phyloP scores from a whole-genome alignment of 2,113 vertebrate species.

The Beaufortia kweichowensis region DNA sequence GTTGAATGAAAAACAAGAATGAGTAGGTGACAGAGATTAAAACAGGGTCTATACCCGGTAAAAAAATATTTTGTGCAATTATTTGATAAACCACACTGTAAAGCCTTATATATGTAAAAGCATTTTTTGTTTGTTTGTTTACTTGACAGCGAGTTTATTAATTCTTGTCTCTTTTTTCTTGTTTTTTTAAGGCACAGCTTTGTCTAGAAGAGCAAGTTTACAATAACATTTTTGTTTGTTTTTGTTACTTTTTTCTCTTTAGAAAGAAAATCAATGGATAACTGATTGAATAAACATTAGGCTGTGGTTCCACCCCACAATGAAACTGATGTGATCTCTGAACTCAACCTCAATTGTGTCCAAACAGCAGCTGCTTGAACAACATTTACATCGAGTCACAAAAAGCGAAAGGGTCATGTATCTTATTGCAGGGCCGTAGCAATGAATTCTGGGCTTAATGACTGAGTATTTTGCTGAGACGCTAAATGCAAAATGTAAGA shows the following conservation, averaged over 20 bases:
- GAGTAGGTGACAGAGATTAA: conserved; percentile 15
- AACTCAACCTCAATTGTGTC: conserved; percentile 62
- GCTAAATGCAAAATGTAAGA: no score
- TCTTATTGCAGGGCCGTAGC: background rate
- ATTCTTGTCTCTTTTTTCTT: background rate
- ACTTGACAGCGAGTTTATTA: no score
- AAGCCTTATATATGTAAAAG: no score
- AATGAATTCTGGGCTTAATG: no score
- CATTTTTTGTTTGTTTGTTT: no score
- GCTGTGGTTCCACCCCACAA: conserved; percentile 29
- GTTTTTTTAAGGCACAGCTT: background rate
- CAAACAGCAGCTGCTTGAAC: conserved; percentile 69
- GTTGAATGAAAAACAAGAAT: conserved; percentile 59
- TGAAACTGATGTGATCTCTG: conserved; percentile 62
- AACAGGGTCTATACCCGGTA: background rate
- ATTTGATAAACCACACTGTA: no score
- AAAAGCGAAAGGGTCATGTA: conserved; percentile 1
- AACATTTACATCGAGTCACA: conserved; percentile 42
- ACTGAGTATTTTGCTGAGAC: no score
- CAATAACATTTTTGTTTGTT: background rate
- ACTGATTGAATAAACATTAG: conserved; percentile 55
- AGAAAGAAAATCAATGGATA: conserved; percentile 40
- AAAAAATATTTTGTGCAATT: no score
- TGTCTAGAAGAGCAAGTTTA: background rate
- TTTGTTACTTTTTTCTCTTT: background rate